Base-by-base conservation (phyloP, 2,797 vertebrate genomes). In the Cirrhinus molitorella region DNA sequence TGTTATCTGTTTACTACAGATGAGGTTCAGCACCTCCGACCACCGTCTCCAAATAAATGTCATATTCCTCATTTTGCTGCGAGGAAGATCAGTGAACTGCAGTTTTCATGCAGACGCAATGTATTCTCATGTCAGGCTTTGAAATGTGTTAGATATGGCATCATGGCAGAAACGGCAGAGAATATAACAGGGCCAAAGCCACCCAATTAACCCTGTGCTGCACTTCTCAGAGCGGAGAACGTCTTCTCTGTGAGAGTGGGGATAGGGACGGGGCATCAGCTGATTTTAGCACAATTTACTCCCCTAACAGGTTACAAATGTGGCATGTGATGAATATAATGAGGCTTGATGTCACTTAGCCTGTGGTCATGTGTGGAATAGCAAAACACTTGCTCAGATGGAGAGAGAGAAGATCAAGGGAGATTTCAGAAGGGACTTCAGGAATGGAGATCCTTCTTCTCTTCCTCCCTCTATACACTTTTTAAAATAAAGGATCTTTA, bases 271-370 rank as follows among this genome's bases (percentile, higher is more conserved):
- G 75, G 82, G 76, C 85, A 79, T 88, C 91, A 92, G 90, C 84
- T 91, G 90, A 92, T 92, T 92, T 88, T 93, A 92, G 92, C 90
- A 93, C 93, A 93, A 93, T 93, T 94, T 93, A 94, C 92, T 92
- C 79, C 74, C 80, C 88, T 93, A 93, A 94, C 93, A 93, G 92
- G 91, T 93, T 94, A 94, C 93, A 93, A 94, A 94, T 93, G 92
- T 93, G 94, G 90, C 93, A 94, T 92, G 91, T 93, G 92, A 94
- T 93, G 93, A 93, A 94, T 93, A 93, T 94, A 95, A 94, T 92
- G 92, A 94, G 92, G 90, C 89, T 93, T 94, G 93, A 94, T 93
- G 92, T 94, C 92, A 91, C 92, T 94, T 94, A 93, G 91, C 88
- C 91, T 90, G 91, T 74, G 16, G 90, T 90, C 92, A 87, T 91